Conservation (phyloP, 1,140 invertebrate species). For the Trichonephila clavata region DNA sequence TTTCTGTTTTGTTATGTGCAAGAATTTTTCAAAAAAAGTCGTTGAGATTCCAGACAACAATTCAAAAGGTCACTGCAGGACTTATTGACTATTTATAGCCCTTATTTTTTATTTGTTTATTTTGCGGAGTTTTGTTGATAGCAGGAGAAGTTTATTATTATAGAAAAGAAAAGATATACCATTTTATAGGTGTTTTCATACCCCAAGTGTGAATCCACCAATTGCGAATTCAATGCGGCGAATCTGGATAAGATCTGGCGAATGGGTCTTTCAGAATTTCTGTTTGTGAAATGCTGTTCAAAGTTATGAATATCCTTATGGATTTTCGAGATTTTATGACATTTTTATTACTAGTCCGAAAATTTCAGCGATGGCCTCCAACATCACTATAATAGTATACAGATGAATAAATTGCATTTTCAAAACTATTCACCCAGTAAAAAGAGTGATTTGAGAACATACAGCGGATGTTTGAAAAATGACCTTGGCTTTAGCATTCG, state of each 20-base stretch:
- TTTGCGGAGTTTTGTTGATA: slow-evolving; percentile 1
- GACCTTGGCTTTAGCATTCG: not conserved
- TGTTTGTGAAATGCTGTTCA: not conserved
- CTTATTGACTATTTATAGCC: not conserved
- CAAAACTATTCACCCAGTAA: slow-evolving; percentile 27
- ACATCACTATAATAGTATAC: not conserved
- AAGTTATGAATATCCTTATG: slow-evolving; percentile 57
- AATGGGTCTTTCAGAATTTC: slow-evolving; percentile 1
- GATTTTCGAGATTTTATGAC: slow-evolving; percentile 38
- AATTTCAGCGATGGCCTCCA: not conserved
- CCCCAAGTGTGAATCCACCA: not conserved
- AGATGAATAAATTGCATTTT: slow-evolving; percentile 6
- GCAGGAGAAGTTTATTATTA: not conserved
- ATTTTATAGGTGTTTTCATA: not conserved
- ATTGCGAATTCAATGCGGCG: slow-evolving; percentile 14
- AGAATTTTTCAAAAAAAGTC: not conserved
- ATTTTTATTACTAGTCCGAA: slow-evolving; percentile 8
- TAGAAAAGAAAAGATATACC: not conserved
- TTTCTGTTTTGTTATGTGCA: not conserved
- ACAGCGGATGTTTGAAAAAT: not conserved
- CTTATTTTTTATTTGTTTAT: not conserved
- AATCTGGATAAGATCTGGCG: slow-evolving; percentile 11
- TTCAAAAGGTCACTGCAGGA: not conserved
- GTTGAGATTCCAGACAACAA: not conserved
- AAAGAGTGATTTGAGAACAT: not conserved